phyloP scores from a whole-genome alignment of 2,888 invertebrate species.

The Chesias legatella region DNA sequence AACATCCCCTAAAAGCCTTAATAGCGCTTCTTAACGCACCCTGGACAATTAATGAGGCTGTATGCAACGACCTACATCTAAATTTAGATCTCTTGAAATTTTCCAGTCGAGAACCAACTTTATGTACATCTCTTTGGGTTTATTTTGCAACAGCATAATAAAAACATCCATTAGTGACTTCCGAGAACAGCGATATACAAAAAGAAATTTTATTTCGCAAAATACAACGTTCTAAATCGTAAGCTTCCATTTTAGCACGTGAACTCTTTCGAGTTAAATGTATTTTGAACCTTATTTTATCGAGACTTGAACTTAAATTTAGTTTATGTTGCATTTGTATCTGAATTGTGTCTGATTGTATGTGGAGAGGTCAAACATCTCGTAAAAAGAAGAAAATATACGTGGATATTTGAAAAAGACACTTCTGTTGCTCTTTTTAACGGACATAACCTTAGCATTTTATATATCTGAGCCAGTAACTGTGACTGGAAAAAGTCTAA shows the following conservation, averaged over 20 bases:
- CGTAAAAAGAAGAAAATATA: not conserved
- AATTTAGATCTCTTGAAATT: conserved; percentile 41
- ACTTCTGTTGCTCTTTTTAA: too few species aligned
- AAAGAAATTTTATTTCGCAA: conserved; percentile 10
- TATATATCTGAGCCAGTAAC: too few species aligned
- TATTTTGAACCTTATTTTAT: too few species aligned
- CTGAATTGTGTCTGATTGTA: not conserved
- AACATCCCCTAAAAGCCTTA: conserved; percentile 35
- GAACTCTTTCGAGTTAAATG: not conserved
- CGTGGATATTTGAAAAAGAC: too few species aligned
- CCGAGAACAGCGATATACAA: not conserved
- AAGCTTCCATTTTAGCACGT: not conserved
- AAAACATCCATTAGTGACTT: conserved; percentile 8
- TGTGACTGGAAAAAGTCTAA: too few species aligned
- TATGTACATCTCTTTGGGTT: not conserved
- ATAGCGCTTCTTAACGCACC: conserved; percentile 47
- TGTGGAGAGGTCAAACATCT: conserved; percentile 2
- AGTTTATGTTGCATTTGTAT: too few species aligned
- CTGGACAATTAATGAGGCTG: conserved; percentile 46
- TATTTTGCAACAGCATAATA: conserved; percentile 1
- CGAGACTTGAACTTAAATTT: too few species aligned
- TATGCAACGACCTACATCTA: conserved; percentile 50
- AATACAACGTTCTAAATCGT: conserved; percentile 1
- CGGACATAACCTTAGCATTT: too few species aligned
- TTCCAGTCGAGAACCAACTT: conserved; percentile 10